Evolutionary conservation across 2,113 vertebrate species (phyloP).

Genomic region (Cheirogaleus medius): DNA sequence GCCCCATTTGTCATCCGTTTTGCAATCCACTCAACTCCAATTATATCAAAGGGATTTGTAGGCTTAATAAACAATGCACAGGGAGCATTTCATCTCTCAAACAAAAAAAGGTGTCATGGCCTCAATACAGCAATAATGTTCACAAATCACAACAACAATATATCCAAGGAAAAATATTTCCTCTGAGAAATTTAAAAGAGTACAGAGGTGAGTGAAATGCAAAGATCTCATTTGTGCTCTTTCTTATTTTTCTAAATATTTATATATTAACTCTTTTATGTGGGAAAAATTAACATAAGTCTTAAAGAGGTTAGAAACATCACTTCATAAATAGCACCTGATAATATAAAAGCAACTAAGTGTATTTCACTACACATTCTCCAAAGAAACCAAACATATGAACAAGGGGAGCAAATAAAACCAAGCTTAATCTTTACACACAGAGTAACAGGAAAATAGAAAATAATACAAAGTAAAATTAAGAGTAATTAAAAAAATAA

Average conservation of each 20-base stretch:
- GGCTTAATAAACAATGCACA: neutral
- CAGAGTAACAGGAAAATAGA: neutral
- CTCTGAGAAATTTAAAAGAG: neutral
- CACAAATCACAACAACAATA: neutral
- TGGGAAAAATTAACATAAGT: neutral
- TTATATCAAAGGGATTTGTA: conserved; percentile 6
- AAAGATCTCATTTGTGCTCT: neutral
- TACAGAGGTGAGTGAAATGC: neutral
- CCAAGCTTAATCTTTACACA: neutral
- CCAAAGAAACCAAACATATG: neutral
- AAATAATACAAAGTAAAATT: neutral
- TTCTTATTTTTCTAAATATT: neutral
- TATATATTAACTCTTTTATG: neutral
- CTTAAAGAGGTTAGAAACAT: neutral
- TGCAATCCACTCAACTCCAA: neutral
- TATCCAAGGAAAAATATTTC: neutral
- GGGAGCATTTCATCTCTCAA: neutral
- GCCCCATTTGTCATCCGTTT: neutral
- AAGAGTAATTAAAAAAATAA: neutral
- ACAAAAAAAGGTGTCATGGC: neutral
- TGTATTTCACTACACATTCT: neutral
- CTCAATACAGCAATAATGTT: neutral
- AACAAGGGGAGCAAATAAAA: neutral
- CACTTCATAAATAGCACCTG: neutral
- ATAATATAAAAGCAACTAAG: neutral